Base-by-base conservation (phyloP, 2,888 invertebrate genomes). In the Leptopilina syphax region DNA sequence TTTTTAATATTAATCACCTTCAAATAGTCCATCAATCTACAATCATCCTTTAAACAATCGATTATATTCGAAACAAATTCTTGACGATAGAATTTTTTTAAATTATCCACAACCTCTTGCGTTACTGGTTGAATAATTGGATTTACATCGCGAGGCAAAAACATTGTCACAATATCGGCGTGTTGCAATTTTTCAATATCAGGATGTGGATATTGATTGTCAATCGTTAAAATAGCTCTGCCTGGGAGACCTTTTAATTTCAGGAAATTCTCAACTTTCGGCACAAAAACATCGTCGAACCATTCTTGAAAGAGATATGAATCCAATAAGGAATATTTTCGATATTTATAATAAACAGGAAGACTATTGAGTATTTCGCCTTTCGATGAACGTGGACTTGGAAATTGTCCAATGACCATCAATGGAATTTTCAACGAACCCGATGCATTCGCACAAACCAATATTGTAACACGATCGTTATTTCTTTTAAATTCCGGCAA, bases 281-380 rank as follows among this genome's bases (percentile, higher is more conserved):
- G 65, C 1, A 65, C 65, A 41, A 65, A 65, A 65, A 65, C 41
- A 65, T 65, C 65, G 34, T 65, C 34, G 34, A 65, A 65, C 65
- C 65, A 65, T 41, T 65, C 65, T 65, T 65, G 65, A 65, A 65
- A 65, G 13, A 65, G 41, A 65, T 41, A 13, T 5, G 65, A 10
- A 34, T 65, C 65, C 12, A 65, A 34, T 6, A 65, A 10, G 6
- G 65, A 65, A 34, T 24, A 65, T 34, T 65, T 65, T 34, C 41
- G 65, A 41, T 24, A 65, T 13, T 65, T 27, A 12, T 65, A 65
- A 65, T 18, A 65, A 65, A 65, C 65, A 4, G 65, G 65, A 65
- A 65, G 65, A 34, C 65, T 65, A 3, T 41, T 65, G 9, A 65
- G 65, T 34, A 34, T 34, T 13, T 41, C 41, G 12, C 65, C 65